These are phyloP conservation scores for Bellardia bayeri DNA, from an alignment of 2,888 invertebrate genomes.

Conservation along the genomic window DNA sequence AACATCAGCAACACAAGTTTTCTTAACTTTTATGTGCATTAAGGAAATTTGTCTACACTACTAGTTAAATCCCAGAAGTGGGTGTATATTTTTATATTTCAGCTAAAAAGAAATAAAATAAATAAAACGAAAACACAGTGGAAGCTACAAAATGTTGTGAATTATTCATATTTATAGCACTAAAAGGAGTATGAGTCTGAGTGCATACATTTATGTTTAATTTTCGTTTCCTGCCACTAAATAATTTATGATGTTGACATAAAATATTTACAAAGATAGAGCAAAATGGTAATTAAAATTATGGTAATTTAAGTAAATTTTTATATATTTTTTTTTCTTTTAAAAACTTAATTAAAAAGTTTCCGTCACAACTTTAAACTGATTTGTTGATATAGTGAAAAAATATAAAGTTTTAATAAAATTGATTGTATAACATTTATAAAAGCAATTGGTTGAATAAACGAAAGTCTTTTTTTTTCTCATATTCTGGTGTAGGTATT, in stretches of 20 bases:
- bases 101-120: background rate
- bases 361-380: background rate
- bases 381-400: background rate
- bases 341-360: background rate
- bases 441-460: background rate
- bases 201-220: background rate
- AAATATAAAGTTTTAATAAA: background rate
- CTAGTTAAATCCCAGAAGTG: constrained; percentile 21
- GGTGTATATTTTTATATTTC: constrained; percentile 12
- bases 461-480: background rate
- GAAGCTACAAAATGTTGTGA: background rate
- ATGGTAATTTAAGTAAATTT: background rate
- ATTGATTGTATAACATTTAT: background rate
- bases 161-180: constrained; percentile 17
- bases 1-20: background rate
- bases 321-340: background rate
- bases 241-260: constrained; percentile 17
- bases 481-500: background rate
- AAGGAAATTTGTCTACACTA: constrained; percentile 2
- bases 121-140: background rate
- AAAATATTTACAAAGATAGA: background rate
- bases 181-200: background rate
- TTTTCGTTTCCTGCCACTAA: constrained; percentile 35
- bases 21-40: constrained; percentile 6
- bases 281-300: too few relatives aligned